Percentiles rank a stretch among this genome's conserved stretches.
Conservation (phyloP, 1,140 invertebrate genomes). For the Heliconius himera region DNA sequence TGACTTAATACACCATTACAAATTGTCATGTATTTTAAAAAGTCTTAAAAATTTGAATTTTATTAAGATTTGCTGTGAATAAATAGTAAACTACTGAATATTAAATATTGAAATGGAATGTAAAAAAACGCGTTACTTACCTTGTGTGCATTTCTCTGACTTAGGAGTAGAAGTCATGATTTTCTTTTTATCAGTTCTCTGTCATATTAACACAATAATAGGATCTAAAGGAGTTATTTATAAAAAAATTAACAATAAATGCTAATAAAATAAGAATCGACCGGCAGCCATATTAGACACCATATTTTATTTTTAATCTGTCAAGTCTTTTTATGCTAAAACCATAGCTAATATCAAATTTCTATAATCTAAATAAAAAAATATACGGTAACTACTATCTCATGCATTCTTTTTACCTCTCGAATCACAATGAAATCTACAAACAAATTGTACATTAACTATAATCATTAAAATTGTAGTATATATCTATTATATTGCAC, state of each 20-base stretch:
- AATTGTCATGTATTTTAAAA: background rate
- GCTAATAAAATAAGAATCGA: conserved; percentile 69
- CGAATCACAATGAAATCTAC: too few relatives aligned
- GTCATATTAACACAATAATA: conserved; percentile 67
- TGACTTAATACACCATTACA: background rate
- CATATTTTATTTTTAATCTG: conserved; percentile 59
- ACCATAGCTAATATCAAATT: background rate
- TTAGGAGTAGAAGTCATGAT: conserved; percentile 79
- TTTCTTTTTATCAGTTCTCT: conserved; percentile 55
- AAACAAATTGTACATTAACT: too few relatives aligned
- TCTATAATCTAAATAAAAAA: background rate
- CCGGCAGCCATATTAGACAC: conserved; percentile 77
- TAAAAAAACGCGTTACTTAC: conserved; percentile 51
- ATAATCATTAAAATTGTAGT: too few relatives aligned
- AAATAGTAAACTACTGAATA: background rate
- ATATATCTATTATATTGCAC: background rate
- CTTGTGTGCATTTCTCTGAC: conserved; percentile 75
- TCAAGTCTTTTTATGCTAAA: conserved; percentile 42
- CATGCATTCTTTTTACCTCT: background rate
- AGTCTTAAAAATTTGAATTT: background rate
- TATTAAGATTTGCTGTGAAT: background rate
- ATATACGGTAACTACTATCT: background rate
- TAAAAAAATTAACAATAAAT: conserved; percentile 49
- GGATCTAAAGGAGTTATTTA: conserved; percentile 38
- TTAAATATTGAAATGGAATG: background rate